Evolutionary conservation across 2,888 invertebrate species (phyloP).

Genomic region (Rambutsinella grinnellia): DNA sequence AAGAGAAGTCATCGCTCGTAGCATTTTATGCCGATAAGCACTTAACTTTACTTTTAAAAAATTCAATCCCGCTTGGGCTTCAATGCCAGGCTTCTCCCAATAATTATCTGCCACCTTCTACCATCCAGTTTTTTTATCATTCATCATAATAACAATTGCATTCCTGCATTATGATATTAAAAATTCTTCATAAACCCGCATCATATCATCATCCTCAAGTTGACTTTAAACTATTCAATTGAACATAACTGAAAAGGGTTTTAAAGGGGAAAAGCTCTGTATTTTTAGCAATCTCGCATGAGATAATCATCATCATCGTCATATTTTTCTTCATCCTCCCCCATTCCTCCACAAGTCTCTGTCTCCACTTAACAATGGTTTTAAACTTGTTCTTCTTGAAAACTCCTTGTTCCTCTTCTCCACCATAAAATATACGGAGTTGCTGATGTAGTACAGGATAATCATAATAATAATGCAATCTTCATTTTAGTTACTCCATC

Average conservation of each 20-base stretch:
- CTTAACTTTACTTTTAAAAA: no score
- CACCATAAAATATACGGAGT: slow-evolving; percentile 19
- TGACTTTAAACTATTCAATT: not conserved
- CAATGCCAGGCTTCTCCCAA: not conserved
- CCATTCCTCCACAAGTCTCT: not conserved
- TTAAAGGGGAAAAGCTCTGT: not conserved
- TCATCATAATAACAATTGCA: not conserved
- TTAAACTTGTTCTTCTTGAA: slow-evolving; percentile 45
- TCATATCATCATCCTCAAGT: not conserved
- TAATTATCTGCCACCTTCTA: not conserved
- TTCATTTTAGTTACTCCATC: slow-evolving; percentile 24
- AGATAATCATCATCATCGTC: not conserved
- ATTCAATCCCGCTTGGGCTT: no score
- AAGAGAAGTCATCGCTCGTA: not conserved
- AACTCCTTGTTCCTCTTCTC: slow-evolving; percentile 44
- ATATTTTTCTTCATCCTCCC: not conserved
- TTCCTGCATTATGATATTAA: not conserved
- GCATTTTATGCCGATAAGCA: not conserved
- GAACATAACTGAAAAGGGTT: not conserved
- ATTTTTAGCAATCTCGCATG: slow-evolving; percentile 26
- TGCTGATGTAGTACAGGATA: slow-evolving; percentile 17
- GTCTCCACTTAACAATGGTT: slow-evolving; percentile 18
- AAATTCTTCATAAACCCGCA: not conserved
- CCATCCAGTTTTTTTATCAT: not conserved
- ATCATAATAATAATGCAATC: slow-evolving; percentile 29